phyloP scores from a whole-genome alignment of 1,140 invertebrate genomes.

The Panagrolaimus sp. region DNA sequence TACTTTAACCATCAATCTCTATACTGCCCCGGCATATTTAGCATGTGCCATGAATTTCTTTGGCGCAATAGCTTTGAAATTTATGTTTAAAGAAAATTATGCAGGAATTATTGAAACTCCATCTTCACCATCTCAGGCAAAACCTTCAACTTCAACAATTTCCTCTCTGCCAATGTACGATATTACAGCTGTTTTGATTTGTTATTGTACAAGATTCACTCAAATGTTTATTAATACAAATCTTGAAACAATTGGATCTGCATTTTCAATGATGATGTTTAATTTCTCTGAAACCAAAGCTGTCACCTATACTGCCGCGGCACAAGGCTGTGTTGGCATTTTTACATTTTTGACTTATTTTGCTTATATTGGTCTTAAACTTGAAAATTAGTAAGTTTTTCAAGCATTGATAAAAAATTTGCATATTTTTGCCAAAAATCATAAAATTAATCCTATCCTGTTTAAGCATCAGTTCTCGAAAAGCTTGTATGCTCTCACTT shows the following conservation, averaged over 20 bases:
- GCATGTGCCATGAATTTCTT: slow-evolving; percentile 35
- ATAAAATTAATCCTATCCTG: background rate
- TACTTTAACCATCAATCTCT: slow-evolving; percentile 25
- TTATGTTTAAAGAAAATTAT: slow-evolving; percentile 34
- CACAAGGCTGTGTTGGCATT: slow-evolving; percentile 27
- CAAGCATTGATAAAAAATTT: background rate
- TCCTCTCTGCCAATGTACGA: slow-evolving; percentile 30
- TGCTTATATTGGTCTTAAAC: slow-evolving; percentile 34
- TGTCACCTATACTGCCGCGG: slow-evolving; percentile 31
- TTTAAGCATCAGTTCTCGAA: slow-evolving; percentile 31
- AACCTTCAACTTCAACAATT: background rate
- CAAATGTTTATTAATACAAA: slow-evolving; percentile 45
- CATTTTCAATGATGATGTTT: slow-evolving; percentile 40
- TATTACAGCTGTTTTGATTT: slow-evolving; percentile 24
- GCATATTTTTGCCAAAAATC: background rate
- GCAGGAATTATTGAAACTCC: slow-evolving; percentile 22
- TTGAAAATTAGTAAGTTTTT: slow-evolving; percentile 29
- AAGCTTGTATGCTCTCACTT: slow-evolving; percentile 24
- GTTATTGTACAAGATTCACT: slow-evolving; percentile 37
- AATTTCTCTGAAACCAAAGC: slow-evolving; percentile 31
- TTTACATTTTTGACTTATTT: slow-evolving; percentile 35
- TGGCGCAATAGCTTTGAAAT: slow-evolving; percentile 28
- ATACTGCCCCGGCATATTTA: slow-evolving; percentile 36
- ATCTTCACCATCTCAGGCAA: background rate
- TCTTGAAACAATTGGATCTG: slow-evolving; percentile 36